Evolutionary conservation across 2,888 invertebrate genomes (phyloP).

Genomic region (Cybosia mesomella): DNA sequence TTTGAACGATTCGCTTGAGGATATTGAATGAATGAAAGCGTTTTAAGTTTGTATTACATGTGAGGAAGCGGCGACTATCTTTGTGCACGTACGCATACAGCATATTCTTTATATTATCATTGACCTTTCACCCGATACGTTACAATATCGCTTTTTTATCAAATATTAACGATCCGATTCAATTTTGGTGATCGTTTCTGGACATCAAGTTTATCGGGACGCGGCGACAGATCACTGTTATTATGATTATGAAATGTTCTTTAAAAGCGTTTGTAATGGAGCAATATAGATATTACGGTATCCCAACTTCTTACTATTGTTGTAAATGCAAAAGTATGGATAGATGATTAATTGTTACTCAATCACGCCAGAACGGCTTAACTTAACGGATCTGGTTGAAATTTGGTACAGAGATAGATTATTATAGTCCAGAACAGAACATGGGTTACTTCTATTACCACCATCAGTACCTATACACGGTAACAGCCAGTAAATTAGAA

Average conservation of each 20-base stretch:
- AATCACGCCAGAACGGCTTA: background rate
- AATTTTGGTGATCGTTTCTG: constrained; percentile 51
- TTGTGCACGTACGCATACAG: constrained; percentile 34
- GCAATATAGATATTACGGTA: constrained; percentile 9
- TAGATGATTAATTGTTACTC: background rate
- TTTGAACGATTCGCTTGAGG: constrained; percentile 39
- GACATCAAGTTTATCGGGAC: constrained; percentile 49
- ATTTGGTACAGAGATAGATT: background rate
- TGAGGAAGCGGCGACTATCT: constrained; percentile 38
- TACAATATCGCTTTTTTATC: constrained; percentile 62
- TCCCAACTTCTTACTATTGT: background rate
- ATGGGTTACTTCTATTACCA: background rate
- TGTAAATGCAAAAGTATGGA: background rate
- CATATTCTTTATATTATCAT: constrained; percentile 46
- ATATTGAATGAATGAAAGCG: constrained; percentile 55
- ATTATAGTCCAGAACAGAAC: background rate
- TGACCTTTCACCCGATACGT: constrained; percentile 45
- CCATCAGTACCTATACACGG: background rate
- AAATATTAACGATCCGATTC: constrained; percentile 56
- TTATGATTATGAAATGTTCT: constrained; percentile 30
- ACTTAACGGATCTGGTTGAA: background rate
- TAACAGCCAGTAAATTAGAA: background rate
- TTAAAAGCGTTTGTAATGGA: constrained; percentile 8
- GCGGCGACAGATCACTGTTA: constrained; percentile 42
- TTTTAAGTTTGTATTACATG: constrained; percentile 51